Evolutionary conservation across 2,113 vertebrate genomes (phyloP).

Genomic region (Bubalus kerabau): DNA sequence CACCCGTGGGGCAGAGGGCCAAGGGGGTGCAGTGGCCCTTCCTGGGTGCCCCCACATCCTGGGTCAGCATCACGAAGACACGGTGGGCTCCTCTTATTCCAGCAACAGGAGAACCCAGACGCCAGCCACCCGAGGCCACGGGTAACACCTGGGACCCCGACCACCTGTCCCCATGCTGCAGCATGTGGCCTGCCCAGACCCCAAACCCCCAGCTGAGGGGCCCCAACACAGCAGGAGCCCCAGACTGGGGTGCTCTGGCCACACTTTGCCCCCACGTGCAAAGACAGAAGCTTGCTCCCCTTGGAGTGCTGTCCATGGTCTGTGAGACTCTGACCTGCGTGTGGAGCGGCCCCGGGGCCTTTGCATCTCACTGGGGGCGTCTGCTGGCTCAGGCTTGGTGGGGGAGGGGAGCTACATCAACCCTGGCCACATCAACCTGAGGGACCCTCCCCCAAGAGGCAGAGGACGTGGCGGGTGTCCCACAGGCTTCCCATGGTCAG

Average conservation of each 20-base stretch:
- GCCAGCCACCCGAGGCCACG: fast-evolving
- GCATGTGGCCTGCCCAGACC: neutral
- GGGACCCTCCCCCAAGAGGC: neutral
- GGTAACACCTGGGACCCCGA: neutral
- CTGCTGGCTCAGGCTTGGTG: too few species aligned
- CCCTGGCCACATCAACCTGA: neutral
- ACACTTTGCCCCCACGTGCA: fast-evolving
- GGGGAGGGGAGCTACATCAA: neutral
- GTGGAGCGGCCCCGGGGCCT: neutral
- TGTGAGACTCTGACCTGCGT: too few species aligned
- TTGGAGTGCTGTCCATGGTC: too few species aligned
- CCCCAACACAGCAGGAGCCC: neutral
- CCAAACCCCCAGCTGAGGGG: neutral
- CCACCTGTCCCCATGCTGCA: fast-evolving
- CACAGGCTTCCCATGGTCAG: fast-evolving
- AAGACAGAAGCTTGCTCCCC: too few species aligned
- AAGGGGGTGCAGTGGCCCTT: neutral
- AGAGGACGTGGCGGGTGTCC: fast-evolving
- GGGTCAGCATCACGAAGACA: fast-evolving
- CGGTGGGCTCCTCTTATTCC: too few species aligned
- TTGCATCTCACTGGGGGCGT: too few species aligned
- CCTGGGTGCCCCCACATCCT: fast-evolving
- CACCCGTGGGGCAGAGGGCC: neutral
- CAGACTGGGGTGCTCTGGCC: fast-evolving
- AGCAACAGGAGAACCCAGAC: neutral